phyloP scores from a whole-genome alignment of 2,113 vertebrate species.

The Elanus axillaris region DNA sequence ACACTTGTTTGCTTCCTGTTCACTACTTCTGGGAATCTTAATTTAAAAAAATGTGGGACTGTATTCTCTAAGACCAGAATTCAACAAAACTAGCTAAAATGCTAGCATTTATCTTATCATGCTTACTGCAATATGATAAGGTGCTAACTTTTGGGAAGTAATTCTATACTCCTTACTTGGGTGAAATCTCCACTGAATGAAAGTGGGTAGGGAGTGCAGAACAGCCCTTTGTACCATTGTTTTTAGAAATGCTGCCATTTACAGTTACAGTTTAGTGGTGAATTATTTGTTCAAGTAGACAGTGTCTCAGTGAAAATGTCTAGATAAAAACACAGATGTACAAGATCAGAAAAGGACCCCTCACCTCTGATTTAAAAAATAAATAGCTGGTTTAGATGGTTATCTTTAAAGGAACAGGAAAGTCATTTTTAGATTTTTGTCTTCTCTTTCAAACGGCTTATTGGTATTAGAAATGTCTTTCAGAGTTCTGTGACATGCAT shows the following conservation, averaged over 20 bases:
- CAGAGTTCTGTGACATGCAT: conserved; percentile 95
- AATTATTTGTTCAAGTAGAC: conserved; percentile 52
- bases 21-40: background rate
- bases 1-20: background rate
- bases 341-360: conserved; percentile 30
- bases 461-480: conserved; percentile 9
- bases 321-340: background rate
- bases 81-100: conserved; percentile 19
- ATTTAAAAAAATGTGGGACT: background rate
- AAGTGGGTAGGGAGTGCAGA: background rate
- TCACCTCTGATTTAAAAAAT: conserved; percentile 56
- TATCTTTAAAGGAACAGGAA: conserved; percentile 1
- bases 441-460: background rate
- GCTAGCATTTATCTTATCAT: conserved; percentile 15
- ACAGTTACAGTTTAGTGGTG: conserved; percentile 13
- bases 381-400: conserved; percentile 49
- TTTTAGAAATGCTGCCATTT: background rate
- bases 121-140: conserved; percentile 3
- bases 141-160: conserved; percentile 36
- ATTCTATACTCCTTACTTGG: background rate
- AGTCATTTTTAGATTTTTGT: background rate
- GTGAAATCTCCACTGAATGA: background rate
- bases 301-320: conserved; percentile 1
- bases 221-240: conserved; percentile 7
- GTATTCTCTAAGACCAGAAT: conserved; percentile 18